Conservation (phyloP, 2,888 invertebrate species). For the Tolmerus cingulatus region DNA sequence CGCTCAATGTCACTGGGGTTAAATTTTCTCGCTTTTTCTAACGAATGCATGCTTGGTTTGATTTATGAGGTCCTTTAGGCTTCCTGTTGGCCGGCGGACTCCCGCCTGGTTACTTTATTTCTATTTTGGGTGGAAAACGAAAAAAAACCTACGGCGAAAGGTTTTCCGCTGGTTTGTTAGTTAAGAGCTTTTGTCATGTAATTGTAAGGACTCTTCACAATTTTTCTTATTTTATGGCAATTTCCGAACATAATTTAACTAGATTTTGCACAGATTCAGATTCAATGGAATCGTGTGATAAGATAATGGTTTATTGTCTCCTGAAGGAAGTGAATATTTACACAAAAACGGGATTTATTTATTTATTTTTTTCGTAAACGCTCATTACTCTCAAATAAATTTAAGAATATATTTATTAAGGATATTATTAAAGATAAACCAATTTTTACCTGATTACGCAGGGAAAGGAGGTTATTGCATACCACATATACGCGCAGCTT, state of each 20-base stretch:
- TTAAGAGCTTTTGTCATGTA: background rate
- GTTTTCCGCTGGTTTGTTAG: background rate
- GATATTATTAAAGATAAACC: too few relatives aligned
- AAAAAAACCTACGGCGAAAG: background rate
- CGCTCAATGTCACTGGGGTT: slow-evolving; percentile 29
- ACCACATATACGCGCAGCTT: too few relatives aligned
- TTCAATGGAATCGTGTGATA: background rate
- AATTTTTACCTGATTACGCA: too few relatives aligned
- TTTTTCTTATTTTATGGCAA: background rate
- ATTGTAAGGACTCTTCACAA: background rate
- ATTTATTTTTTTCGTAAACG: background rate
- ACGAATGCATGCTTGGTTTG: background rate
- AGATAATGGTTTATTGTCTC: background rate
- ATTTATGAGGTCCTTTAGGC: background rate
- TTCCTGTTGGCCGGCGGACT: background rate
- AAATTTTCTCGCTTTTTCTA: slow-evolving; percentile 9
- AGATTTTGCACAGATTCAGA: background rate
- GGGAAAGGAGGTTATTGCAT: too few relatives aligned
- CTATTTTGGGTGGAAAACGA: background rate
- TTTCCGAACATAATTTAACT: background rate
- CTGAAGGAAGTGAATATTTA: background rate
- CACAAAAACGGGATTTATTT: background rate
- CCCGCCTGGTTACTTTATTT: background rate
- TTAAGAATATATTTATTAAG: too few relatives aligned
- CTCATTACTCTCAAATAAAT: too few relatives aligned